These are phyloP conservation scores for Scaptomyza polygonia DNA, from an alignment of 2,888 invertebrate genomes.

Conservation along the genomic window DNA sequence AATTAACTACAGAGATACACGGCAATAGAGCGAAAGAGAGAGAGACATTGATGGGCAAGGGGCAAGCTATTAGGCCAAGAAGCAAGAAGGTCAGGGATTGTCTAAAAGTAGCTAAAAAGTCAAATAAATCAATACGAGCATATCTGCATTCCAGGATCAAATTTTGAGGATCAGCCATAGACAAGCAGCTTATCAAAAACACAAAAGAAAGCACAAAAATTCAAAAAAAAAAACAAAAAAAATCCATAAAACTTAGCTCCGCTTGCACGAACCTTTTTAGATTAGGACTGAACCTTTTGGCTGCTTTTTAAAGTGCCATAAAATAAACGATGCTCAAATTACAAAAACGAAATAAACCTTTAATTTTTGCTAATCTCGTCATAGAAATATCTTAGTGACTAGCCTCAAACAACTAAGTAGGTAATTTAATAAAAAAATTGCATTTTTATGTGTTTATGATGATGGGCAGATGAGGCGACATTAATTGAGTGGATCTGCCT, in stretches of 20 bases:
- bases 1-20: slow-evolving; percentile 8
- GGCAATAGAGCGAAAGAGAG: background rate
- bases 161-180: background rate
- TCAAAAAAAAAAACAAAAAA: background rate
- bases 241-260: background rate
- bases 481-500: slow-evolving; percentile 26
- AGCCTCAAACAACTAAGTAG: too few species aligned
- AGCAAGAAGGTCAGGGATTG: slow-evolving; percentile 2
- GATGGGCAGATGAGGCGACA: slow-evolving; percentile 36
- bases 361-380: too few species aligned
- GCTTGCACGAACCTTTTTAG: too few species aligned
- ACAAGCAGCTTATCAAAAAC: slow-evolving; percentile 13
- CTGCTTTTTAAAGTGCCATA: too few species aligned
- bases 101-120: slow-evolving; percentile 2
- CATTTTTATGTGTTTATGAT: slow-evolving; percentile 7
- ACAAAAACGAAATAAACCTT: background rate
- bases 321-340: too few species aligned
- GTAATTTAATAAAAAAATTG: background rate
- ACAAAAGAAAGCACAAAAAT: background rate
- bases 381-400: too few species aligned
- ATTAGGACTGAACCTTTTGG: too few species aligned
- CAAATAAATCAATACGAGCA: slow-evolving; percentile 16
- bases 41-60: background rate
- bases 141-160: slow-evolving; percentile 3
- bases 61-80: background rate